Conservation (phyloP, 2,888 invertebrate species). For the Drosophila tripunctata region DNA sequence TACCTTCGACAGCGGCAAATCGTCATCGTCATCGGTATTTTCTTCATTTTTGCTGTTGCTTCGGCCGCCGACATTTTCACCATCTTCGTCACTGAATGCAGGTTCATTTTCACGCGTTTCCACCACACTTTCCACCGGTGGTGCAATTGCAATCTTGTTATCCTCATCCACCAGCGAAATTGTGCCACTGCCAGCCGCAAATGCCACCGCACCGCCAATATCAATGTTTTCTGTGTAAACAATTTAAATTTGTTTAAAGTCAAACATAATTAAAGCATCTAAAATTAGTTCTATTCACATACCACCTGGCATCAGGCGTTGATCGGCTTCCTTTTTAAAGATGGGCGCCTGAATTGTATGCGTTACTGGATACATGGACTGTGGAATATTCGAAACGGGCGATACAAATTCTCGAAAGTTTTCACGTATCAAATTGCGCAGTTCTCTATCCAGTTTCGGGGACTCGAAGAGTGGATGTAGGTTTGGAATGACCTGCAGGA, state of each 20-base stretch:
- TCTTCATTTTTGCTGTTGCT: slow-evolving; percentile 83
- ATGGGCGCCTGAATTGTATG: slow-evolving; percentile 69
- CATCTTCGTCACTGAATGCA: slow-evolving; percentile 84
- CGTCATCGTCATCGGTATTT: slow-evolving; percentile 86
- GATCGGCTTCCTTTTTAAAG: slow-evolving; percentile 82
- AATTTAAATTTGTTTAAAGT: slow-evolving; percentile 12
- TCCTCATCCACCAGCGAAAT: slow-evolving; percentile 68
- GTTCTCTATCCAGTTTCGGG: slow-evolving; percentile 87
- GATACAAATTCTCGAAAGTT: slow-evolving; percentile 93
- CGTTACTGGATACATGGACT: slow-evolving; percentile 66
- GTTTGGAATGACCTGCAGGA: slow-evolving; percentile 86
- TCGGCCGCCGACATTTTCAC: slow-evolving; percentile 86
- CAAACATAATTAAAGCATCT: not conserved
- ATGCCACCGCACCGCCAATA: slow-evolving; percentile 20
- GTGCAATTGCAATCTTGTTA: slow-evolving; percentile 55
- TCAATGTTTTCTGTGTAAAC: slow-evolving; percentile 50
- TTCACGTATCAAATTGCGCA: slow-evolving; percentile 91
- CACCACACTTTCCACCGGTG: slow-evolving; percentile 76
- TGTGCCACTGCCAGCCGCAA: slow-evolving; percentile 31
- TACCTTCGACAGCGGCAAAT: slow-evolving; percentile 91
- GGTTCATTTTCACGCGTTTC: slow-evolving; percentile 81
- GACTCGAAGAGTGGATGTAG: slow-evolving; percentile 86
- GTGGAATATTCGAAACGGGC: slow-evolving; percentile 56
- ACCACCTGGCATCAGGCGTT: slow-evolving; percentile 60
- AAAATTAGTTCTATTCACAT: not conserved